These are phyloP conservation scores for Chydorus sphaericus DNA, from an alignment of 2,888 invertebrate genomes.

Conservation along the genomic window DNA sequence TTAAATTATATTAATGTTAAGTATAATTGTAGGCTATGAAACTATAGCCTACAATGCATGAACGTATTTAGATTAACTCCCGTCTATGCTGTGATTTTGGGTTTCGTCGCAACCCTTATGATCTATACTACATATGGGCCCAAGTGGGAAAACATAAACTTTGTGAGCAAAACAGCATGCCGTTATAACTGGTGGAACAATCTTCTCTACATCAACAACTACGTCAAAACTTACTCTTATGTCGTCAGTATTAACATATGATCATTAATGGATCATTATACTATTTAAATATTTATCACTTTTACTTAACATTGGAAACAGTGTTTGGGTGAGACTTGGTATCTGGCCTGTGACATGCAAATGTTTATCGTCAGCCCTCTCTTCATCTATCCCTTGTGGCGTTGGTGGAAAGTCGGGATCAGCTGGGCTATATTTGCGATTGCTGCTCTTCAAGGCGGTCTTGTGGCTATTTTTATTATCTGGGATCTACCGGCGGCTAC, in stretches of 20 bases:
- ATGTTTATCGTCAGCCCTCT: conserved; percentile 18
- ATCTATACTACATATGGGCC: conserved; percentile 54
- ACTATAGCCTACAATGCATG: too few species aligned
- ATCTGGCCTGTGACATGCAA: conserved; percentile 33
- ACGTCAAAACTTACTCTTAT: neutral
- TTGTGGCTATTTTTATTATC: conserved; percentile 9
- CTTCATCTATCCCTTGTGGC: conserved; percentile 18
- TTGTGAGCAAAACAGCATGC: conserved; percentile 46
- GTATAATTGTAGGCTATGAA: conserved; percentile 9
- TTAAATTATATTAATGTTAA: neutral
- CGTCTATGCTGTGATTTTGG: conserved; percentile 52
- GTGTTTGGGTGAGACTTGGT: conserved; percentile 63
- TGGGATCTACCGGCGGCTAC: conserved; percentile 12
- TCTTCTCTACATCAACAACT: conserved; percentile 39
- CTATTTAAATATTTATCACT: too few species aligned
- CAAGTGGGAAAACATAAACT: conserved; percentile 55
- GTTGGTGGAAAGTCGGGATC: conserved; percentile 15
- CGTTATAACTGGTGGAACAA: conserved; percentile 56
- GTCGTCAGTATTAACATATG: neutral
- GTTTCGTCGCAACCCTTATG: conserved; percentile 56
- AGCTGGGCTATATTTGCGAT: conserved; percentile 10
- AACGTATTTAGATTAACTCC: conserved; percentile 53
- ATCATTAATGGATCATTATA: too few species aligned
- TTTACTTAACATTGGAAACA: too few species aligned
- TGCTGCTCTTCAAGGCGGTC: conserved; percentile 2